A percentile compares a stretch with the other conserved stretches of the same genome.
phyloP scores from a whole-genome alignment of 53 echinoderm and acorn worm species.

The Paracentrotus lividus region DNA sequence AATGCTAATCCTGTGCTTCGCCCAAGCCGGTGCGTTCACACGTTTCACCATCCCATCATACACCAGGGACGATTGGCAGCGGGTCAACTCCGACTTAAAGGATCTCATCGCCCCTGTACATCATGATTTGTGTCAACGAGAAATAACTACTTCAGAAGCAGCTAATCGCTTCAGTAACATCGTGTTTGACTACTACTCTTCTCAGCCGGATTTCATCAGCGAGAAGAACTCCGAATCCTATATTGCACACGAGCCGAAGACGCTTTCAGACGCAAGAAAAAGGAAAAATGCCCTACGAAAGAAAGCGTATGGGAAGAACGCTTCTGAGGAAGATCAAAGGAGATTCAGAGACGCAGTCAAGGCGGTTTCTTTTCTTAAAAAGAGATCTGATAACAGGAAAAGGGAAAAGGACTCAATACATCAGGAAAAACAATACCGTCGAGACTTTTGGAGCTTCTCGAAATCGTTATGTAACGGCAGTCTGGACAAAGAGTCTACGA shows the following conservation, averaged over 20 bases:
- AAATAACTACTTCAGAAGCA: slow-evolving; percentile 4
- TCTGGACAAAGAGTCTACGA: background rate
- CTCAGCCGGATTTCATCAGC: slow-evolving; percentile 44
- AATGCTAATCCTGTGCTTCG: background rate
- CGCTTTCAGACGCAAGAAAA: slow-evolving; percentile 59
- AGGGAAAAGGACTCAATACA: background rate
- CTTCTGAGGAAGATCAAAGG: slow-evolving; percentile 49
- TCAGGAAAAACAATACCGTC: slow-evolving; percentile 32
- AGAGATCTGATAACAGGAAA: background rate
- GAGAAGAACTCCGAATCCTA: slow-evolving; percentile 23
- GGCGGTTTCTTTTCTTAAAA: slow-evolving; percentile 53
- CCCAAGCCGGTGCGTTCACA: slow-evolving; percentile 32
- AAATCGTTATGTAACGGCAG: slow-evolving; percentile 30
- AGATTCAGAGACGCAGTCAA: slow-evolving; percentile 56
- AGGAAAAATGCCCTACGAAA: slow-evolving; percentile 50
- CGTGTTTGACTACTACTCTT: slow-evolving; percentile 49
- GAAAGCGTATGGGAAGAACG: slow-evolving; percentile 38
- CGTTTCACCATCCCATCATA: slow-evolving; percentile 18
- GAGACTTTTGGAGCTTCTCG: slow-evolving; percentile 62
- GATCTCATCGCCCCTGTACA: slow-evolving; percentile 30
- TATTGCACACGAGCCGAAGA: slow-evolving; percentile 56
- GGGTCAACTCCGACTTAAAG: slow-evolving; percentile 26
- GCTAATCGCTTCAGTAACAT: slow-evolving; percentile 16
- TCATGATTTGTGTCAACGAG: slow-evolving; percentile 6
- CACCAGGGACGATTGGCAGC: slow-evolving; percentile 38